Evolutionary conservation across 2,113 vertebrate species (phyloP).

Genomic region (Phyllostomus hastatus): DNA sequence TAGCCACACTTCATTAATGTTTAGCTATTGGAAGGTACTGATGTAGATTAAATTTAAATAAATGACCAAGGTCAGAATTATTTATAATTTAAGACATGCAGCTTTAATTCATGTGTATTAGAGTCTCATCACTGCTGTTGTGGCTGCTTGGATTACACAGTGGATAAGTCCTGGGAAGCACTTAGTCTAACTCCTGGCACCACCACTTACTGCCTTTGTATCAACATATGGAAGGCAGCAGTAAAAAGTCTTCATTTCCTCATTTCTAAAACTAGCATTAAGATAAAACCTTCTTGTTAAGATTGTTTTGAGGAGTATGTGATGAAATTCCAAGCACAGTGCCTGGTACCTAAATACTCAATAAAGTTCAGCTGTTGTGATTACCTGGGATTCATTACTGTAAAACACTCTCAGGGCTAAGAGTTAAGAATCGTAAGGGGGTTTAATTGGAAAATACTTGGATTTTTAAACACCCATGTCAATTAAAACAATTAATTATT

Average conservation of each 20-base stretch:
- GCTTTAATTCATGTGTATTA: neutral
- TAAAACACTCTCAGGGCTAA: constrained; percentile 1
- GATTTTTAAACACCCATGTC: neutral
- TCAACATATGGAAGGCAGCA: neutral
- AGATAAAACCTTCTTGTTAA: neutral
- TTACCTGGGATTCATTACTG: neutral
- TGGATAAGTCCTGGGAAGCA: neutral
- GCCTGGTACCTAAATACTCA: neutral
- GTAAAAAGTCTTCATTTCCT: neutral
- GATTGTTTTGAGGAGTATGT: neutral
- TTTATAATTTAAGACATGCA: neutral
- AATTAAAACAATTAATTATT: neutral
- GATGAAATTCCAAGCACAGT: neutral
- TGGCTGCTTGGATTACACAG: neutral
- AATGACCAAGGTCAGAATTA: neutral
- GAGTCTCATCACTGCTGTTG: neutral
- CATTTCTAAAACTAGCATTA: neutral
- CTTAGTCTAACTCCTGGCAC: neutral
- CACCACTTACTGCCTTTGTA: neutral
- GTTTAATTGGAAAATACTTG: neutral
- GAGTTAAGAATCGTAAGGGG: neutral
- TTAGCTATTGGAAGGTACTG: neutral
- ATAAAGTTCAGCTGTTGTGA: neutral
- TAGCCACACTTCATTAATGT: neutral
- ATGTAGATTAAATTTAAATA: constrained; percentile 19